These are phyloP conservation scores for Drosophila seguyi DNA, from an alignment of 1,140 invertebrate species.

Conservation along the genomic window DNA sequence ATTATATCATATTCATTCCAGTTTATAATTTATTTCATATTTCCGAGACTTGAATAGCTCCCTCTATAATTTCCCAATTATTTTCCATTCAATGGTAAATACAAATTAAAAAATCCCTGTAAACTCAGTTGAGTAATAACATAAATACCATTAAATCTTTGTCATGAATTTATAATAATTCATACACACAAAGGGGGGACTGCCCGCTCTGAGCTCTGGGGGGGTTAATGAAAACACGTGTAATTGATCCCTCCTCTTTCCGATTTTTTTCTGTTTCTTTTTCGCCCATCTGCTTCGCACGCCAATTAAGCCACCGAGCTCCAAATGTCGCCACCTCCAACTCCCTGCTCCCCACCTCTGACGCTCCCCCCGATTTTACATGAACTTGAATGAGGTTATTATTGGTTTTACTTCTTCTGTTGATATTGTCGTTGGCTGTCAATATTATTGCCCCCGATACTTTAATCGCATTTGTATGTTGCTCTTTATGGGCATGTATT, in stretches of 20 bases:
- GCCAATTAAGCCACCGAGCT: conserved; percentile 59
- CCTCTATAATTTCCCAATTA: neutral
- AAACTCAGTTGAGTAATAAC: neutral
- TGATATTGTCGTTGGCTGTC: conserved; percentile 54
- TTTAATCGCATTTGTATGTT: conserved; percentile 70
- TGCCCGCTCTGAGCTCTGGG: neutral
- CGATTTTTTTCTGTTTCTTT: conserved; percentile 28
- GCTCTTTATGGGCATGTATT: conserved; percentile 66
- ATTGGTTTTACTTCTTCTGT: conserved; percentile 58
- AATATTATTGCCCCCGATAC: conserved; percentile 72
- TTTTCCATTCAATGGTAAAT: neutral
- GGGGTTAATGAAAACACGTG: conserved; percentile 62
- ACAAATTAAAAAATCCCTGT: neutral
- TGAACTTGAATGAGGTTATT: conserved; percentile 82
- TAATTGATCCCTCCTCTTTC: conserved; percentile 66
- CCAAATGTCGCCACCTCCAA: neutral
- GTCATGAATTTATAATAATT: conserved; percentile 23
- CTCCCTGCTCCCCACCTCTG: neutral
- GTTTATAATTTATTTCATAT: neutral
- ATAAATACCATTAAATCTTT: conserved; percentile 24
- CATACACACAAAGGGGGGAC: neutral
- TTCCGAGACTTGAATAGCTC: neutral
- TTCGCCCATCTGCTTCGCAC: conserved; percentile 66
- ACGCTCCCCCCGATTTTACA: conserved; percentile 55
- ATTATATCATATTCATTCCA: neutral